These are phyloP conservation scores for Philopotamus ludificatus DNA, from an alignment of 1,140 invertebrate species.

Conservation along the genomic window DNA sequence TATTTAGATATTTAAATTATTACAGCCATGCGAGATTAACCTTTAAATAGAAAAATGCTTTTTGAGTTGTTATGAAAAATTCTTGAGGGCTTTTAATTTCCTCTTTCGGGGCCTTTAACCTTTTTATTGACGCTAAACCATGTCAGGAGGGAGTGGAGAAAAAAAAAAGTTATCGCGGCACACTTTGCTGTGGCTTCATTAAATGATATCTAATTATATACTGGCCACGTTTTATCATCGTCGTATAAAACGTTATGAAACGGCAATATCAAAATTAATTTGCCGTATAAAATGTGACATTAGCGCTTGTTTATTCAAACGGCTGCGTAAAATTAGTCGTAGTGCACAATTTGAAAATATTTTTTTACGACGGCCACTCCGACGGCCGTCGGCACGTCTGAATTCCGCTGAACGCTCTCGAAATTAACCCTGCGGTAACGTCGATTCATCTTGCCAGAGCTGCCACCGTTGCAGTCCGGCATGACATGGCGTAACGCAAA, in stretches of 20 bases:
- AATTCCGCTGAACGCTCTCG: no score
- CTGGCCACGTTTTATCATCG: conserved; percentile 7
- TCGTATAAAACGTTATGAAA: conserved; percentile 25
- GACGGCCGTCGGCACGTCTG: no score
- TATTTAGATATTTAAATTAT: no score
- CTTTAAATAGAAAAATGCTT: no score
- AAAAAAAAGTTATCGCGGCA: not conserved
- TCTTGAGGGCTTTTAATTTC: not conserved
- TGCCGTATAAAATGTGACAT: not conserved
- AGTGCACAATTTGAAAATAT: no score
- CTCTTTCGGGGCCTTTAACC: not conserved
- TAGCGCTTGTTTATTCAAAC: not conserved
- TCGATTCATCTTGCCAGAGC: no score
- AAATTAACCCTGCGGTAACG: no score
- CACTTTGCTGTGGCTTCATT: not conserved
- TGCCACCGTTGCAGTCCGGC: no score
- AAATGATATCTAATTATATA: conserved; percentile 22
- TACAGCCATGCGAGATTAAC: no score
- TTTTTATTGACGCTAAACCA: not conserved
- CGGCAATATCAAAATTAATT: not conserved
- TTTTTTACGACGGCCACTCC: no score
- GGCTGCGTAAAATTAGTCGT: no score
- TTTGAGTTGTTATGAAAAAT: not conserved
- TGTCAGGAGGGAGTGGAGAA: not conserved
- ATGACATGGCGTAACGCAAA: no score